phyloP scores from a whole-genome alignment of 2,797 vertebrate genomes.

The Remorina albescens region DNA sequence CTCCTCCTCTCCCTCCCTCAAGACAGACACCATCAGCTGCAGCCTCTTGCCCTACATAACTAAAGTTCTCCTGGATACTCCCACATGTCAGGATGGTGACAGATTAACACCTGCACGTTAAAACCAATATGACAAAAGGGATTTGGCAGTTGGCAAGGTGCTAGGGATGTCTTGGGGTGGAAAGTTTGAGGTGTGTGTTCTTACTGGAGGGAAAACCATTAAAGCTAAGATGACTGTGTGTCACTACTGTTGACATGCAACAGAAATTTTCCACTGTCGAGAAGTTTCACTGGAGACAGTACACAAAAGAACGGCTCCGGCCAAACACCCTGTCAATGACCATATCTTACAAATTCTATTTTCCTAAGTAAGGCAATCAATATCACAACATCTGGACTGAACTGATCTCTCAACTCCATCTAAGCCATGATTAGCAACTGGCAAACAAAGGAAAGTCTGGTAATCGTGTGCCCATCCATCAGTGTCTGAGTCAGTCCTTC shows the following conservation, averaged over 20 bases:
- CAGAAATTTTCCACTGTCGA: slow-evolving; percentile 57
- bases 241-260: slow-evolving; percentile 75
- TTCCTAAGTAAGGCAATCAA: slow-evolving; percentile 24
- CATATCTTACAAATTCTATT: slow-evolving; percentile 24
- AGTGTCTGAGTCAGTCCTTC: slow-evolving; percentile 54
- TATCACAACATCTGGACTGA: slow-evolving; percentile 22
- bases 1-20: neutral
- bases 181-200: slow-evolving; percentile 72
- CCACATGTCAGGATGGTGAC: slow-evolving; percentile 38
- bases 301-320: slow-evolving; percentile 17
- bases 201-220: slow-evolving; percentile 62
- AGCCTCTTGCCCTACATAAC: slow-evolving; percentile 1
- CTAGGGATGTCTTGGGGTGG: slow-evolving; percentile 51
- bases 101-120: slow-evolving; percentile 67
- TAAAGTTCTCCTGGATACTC: slow-evolving; percentile 1
- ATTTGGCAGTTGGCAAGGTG: slow-evolving; percentile 35
- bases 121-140: slow-evolving; percentile 32
- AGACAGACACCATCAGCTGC: neutral
- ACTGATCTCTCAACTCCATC: slow-evolving; percentile 42
- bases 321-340: slow-evolving; percentile 26
- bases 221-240: slow-evolving; percentile 62
- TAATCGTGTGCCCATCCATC: slow-evolving; percentile 56
- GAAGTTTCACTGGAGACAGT: slow-evolving; percentile 29
- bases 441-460: slow-evolving; percentile 38
- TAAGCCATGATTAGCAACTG: slow-evolving; percentile 59